Conservation (phyloP, 2,888 invertebrate genomes). For the Acronicta aceris region DNA sequence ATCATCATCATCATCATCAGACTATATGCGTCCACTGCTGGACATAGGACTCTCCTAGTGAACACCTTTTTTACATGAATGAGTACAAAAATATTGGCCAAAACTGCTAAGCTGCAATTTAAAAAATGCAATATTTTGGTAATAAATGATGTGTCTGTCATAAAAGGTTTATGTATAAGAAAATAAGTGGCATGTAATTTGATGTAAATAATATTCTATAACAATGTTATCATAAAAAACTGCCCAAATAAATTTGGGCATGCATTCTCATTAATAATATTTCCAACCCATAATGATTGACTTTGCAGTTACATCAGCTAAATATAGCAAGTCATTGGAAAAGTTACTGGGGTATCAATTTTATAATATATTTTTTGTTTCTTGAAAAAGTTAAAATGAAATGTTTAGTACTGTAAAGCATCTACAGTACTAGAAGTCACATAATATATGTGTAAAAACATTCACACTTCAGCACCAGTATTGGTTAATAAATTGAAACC, state of each 20-base stretch:
- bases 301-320: background rate
- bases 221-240: background rate
- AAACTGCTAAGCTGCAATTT: too few relatives aligned
- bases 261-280: background rate
- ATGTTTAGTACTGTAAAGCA: too few relatives aligned
- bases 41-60: too few relatives aligned
- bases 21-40: too few relatives aligned
- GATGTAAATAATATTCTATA: background rate
- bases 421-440: background rate
- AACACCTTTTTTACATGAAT: too few relatives aligned
- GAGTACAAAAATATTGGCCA: too few relatives aligned
- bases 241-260: background rate
- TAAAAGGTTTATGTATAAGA: too few relatives aligned
- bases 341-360: background rate
- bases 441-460: background rate
- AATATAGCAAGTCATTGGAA: background rate
- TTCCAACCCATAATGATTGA: background rate
- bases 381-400: too few relatives aligned
- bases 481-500: conserved; percentile 4
- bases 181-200: background rate
- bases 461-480: background rate
- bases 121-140: too few relatives aligned
- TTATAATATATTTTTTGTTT: background rate
- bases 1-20: too few relatives aligned
- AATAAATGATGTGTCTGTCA: too few relatives aligned